Evolutionary conservation across 2,797 vertebrate species (phyloP), one percentile per base, ranked within the genome.

Genomic region (Sebastes minor): DNA sequence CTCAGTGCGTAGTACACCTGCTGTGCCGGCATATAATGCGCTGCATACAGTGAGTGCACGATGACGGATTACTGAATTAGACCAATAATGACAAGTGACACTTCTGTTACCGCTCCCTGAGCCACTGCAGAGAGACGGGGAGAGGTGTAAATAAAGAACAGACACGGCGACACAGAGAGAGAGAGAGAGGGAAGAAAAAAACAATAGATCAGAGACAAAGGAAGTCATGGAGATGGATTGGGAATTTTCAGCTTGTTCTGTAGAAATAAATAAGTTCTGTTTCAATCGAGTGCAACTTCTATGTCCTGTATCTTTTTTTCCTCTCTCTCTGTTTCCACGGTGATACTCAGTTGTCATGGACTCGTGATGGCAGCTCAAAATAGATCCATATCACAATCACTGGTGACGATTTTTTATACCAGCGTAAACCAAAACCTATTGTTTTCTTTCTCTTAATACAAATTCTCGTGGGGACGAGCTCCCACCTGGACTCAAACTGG

Each of bases 41-140:
- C 93, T 91, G 93, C 93, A 95, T 95, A 95, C 93, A 92, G 93
- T 89, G 93, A 93, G 94, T 85, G 92, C 91, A 91, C 88, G 92
- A 96, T 96, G 95, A 96, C 95, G 94, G 95, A 96, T 96, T 96
- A 96, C 95, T 94, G 94, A 96, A 96, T 96, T 95, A 96, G 93
- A 94, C 93, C 92, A 95, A 96, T 96, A 96, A 96, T 95, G 95
- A 96, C 96, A 96, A 95, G 95, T 96, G 96, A 96, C 96, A 96
- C 95, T 95, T 95, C 92, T 95, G 95, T 97, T 96, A 97, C 95
- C 94, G 95, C 95, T 96, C 95, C 93, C 95, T 93, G 92, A 95
- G 93, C 94, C 95, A 95, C 96, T 94, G 94, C 94, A 91, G 91
- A 94, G 92, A 89, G 64, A 89, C 62, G 90, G 84, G 89, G 90